These are phyloP conservation scores for human (Homo sapiens) DNA, from an alignment of 2,113 vertebrate species.

Conservation along the genomic window DNA sequence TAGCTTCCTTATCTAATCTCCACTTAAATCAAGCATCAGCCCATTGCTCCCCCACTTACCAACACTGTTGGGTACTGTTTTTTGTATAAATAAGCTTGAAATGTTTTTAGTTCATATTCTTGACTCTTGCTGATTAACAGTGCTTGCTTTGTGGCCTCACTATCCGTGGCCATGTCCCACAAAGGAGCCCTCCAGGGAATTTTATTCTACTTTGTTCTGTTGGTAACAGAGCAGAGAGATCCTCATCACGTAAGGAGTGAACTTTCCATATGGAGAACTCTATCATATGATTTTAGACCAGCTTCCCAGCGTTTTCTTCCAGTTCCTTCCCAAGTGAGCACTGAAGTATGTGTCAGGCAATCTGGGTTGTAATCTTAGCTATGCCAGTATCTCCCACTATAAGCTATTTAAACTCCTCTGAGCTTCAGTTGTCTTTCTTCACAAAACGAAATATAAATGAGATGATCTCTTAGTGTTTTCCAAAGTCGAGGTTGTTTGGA, in stretches of 20 bases:
- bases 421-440: slow-evolving; percentile 34
- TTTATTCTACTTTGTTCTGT: neutral
- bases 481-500: neutral
- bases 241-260: neutral
- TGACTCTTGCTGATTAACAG: neutral
- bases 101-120: neutral
- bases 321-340: neutral
- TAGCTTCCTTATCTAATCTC: neutral
- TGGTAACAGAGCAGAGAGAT: neutral
- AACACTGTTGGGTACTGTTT: neutral
- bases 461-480: neutral
- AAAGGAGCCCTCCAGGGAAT: neutral
- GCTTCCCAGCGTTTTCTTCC: neutral
- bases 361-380: neutral
- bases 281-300: neutral
- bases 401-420: slow-evolving; percentile 37
- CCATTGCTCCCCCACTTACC: neutral
- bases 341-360: neutral
- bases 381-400: neutral
- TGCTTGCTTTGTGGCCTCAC: neutral
- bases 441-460: slow-evolving; percentile 30
- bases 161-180: neutral
- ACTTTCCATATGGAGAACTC: neutral
- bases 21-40: neutral
- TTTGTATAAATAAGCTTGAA: neutral